These are phyloP conservation scores for Eristalinus aeneus DNA, from an alignment of 2,888 invertebrate genomes.

Conservation along the genomic window DNA sequence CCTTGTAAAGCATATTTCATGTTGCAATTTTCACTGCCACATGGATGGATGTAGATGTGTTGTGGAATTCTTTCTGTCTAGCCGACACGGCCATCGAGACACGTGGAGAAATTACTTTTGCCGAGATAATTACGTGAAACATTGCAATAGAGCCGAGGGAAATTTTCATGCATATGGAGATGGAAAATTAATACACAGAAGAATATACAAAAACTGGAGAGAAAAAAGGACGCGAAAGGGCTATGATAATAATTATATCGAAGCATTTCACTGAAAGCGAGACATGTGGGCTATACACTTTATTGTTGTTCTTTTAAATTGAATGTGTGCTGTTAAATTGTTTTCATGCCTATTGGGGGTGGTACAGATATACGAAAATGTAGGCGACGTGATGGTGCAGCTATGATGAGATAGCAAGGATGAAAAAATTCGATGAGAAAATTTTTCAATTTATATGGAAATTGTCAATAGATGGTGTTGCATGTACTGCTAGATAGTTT, in stretches of 20 bases:
- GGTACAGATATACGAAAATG: constrained; percentile 3
- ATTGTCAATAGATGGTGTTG: constrained; percentile 69
- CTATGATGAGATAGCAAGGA: not conserved
- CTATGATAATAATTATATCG: constrained; percentile 55
- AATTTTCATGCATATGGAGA: constrained; percentile 68
- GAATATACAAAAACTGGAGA: constrained; percentile 9
- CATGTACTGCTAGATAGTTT: constrained; percentile 45
- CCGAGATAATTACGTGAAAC: constrained; percentile 59
- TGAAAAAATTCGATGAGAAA: constrained; percentile 47
- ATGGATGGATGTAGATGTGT: constrained; percentile 1
- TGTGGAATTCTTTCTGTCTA: not conserved
- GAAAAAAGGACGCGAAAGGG: constrained; percentile 21
- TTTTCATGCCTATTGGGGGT: constrained; percentile 55
- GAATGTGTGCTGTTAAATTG: constrained; percentile 38
- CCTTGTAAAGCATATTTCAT: constrained; percentile 50
- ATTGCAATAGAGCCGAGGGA: constrained; percentile 62
- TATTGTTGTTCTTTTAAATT: not conserved
- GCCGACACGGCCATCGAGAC: constrained; percentile 9
- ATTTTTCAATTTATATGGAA: constrained; percentile 71
- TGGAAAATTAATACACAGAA: constrained; percentile 63
- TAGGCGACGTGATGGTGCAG: not conserved
- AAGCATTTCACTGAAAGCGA: constrained; percentile 33
- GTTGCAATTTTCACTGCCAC: constrained; percentile 48
- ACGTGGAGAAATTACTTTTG: constrained; percentile 50
- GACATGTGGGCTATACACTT: constrained; percentile 32